Evolutionary conservation across 2,113 vertebrate species (phyloP).

Genomic region (Oncorhynchus tshawytscha): DNA sequence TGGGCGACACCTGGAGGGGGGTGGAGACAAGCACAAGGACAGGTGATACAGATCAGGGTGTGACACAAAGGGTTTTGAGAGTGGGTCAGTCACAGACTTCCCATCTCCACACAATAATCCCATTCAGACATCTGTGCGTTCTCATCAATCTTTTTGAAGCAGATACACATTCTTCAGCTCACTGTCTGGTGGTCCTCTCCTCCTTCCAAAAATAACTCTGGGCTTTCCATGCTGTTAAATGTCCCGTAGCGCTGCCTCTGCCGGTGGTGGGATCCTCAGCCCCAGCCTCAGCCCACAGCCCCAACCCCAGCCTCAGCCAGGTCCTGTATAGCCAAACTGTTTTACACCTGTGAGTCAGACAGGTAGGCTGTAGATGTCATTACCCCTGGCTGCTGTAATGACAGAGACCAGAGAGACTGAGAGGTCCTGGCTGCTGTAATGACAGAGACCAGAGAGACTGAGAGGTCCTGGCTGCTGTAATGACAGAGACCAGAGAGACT

Average conservation of each 20-base stretch:
- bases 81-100: background rate
- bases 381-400: background rate
- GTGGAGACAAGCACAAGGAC: too few species aligned
- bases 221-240: slow-evolving; percentile 29
- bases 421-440: too few species aligned
- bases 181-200: slow-evolving; percentile 29
- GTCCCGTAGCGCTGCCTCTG: slow-evolving; percentile 28
- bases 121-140: slow-evolving; percentile 14
- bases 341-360: slow-evolving; percentile 42
- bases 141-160: slow-evolving; percentile 19
- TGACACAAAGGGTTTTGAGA: background rate
- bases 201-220: slow-evolving; percentile 41
- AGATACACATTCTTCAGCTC: slow-evolving; percentile 19
- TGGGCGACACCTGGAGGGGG: too few species aligned
- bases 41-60: too few species aligned
- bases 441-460: too few species aligned
- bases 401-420: too few species aligned
- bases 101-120: background rate
- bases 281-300: too few species aligned
- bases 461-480: too few species aligned
- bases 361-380: slow-evolving; percentile 38
- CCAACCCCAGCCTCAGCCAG: too few species aligned
- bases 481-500: too few species aligned
- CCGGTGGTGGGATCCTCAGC: slow-evolving; percentile 3
- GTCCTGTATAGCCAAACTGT: slow-evolving; percentile 22